Evolutionary conservation across 2,113 vertebrate species (phyloP), one percentile per base, ranked within the genome.

Genomic region (Oncorhynchus mykiss): DNA sequence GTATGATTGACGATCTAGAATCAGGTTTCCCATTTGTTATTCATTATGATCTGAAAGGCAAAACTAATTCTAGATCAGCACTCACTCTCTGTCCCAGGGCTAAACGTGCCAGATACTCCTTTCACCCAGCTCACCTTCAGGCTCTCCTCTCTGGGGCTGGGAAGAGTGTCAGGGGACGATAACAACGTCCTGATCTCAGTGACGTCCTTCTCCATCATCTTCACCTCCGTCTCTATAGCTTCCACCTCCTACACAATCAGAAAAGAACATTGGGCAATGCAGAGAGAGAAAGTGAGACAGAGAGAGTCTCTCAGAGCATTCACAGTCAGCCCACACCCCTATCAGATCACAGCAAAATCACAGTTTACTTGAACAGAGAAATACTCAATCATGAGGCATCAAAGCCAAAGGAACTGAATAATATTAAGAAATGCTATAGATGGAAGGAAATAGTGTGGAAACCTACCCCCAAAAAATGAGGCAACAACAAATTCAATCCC

Each of bases 221-320:
- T 96, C 70, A 97, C 90, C 54, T 98, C 95, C 0, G 82, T 91
- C 90, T 99, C 97, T 18, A 99, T 95, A 66, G 92, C 92, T 49
- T 94, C 93, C 82, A 97, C 82, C 82, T 97, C 96, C 98, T 99
- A 80, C 11, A 87, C 85, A 34, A 71, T 12, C 62, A 71, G 16
- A 86, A 22, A 64, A 5, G 3, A 31, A 69, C 2, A 48, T 4
- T n/a, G 31, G 34, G 12, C n/a, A 9, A n/a, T 25, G 22, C 25
- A 59, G 22, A 70, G 3, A 60, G 48, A 62, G n/a, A 51, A 11
- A 29, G 24, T 1, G 16, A 72, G 24, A 5, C 3, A 60, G 6
- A 20, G 0, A 45, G 39, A 45, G 39, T 34, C 34, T 34, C 34
- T 34, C 34, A 34, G 34, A 34, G 34, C 34, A 34, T 34, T 34